Base-by-base conservation (phyloP, 2,797 vertebrate species). In the Sebastes trivittatus region DNA sequence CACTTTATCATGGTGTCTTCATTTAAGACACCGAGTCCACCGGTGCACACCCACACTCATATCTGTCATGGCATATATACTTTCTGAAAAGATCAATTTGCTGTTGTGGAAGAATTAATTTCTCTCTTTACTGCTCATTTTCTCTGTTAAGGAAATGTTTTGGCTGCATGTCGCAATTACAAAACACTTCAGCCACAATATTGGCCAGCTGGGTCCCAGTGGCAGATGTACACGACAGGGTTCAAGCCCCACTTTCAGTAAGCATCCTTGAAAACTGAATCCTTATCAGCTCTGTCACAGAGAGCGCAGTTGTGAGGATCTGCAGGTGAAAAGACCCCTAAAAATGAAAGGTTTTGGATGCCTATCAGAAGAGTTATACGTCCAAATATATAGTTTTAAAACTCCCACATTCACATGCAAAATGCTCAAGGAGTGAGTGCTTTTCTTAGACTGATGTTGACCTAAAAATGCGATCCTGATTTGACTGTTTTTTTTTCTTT, bases 221-320 rank as follows among this genome's bases (percentile, higher is more conserved):
- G 52, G 58, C 56, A 68, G 49, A 82, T 61, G 23, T 49, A 23
- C 23, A 54, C 3, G 38, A 32, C 56, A 72, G 59, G 32, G 38
- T 77, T 81, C 46, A 77, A 77, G 34, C 36, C 52, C 59, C 27
- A 11, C 55, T 73, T 56, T 36, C 29, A 14, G 9, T 23, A 10
- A 74, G 61, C 46, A 34, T 38, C 66, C 61, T 78, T 77, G 25
- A 71, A 71, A 66, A 22, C 30, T 34, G 34, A 65, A 66, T 73
- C 30, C 6, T 60, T 8, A 34, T 16, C 49, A 36, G 38, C 30
- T 72, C 18, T n/a, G 30, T 22, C 29, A 63, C 18, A n/a, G 42
- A 49, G 36, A 6, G 7, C 20, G 10, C 30, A 13, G 7, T 23
- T 69, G 32, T 63, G 10, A 29, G 36, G 29, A 63, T 77, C 1